phyloP scores from a whole-genome alignment of 1,140 invertebrate species.

The Agraylea sexmaculata region DNA sequence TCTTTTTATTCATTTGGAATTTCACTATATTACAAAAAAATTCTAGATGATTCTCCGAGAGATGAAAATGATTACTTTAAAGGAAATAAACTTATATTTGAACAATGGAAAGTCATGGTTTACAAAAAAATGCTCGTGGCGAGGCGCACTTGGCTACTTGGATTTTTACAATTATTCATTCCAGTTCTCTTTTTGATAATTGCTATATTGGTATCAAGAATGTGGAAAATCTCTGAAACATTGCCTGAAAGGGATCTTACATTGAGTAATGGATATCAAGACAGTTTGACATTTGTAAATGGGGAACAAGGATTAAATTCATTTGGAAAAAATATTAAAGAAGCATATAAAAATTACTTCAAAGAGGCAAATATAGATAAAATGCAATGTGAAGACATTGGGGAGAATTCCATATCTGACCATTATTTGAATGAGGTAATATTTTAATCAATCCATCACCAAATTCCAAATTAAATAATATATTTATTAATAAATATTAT shows the following conservation, averaged over 20 bases:
- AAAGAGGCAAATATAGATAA: constrained; percentile 23
- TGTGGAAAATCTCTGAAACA: constrained; percentile 33
- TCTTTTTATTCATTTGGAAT: background rate
- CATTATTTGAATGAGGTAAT: constrained; percentile 35
- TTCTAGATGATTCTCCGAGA: constrained; percentile 21
- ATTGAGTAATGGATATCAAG: constrained; percentile 29
- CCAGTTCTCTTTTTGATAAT: constrained; percentile 48
- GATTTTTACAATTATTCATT: constrained; percentile 44
- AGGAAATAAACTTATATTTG: constrained; percentile 30
- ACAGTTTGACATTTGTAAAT: constrained; percentile 27
- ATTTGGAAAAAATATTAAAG: constrained; percentile 26
- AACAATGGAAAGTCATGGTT: constrained; percentile 54
- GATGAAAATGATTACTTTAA: constrained; percentile 27
- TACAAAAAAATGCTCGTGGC: constrained; percentile 47
- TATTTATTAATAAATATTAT: constrained; percentile 6
- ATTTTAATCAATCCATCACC: constrained; percentile 4
- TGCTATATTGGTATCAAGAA: constrained; percentile 41
- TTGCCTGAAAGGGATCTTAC: constrained; percentile 33
- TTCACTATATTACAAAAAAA: too few relatives aligned
- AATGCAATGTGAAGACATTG: constrained; percentile 29
- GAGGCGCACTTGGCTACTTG: constrained; percentile 41
- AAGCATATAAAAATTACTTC: constrained; percentile 32
- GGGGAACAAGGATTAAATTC: constrained; percentile 22
- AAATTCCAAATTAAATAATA: background rate
- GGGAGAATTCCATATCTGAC: constrained; percentile 27